phyloP scores from a whole-genome alignment of 1,140 invertebrate species.

The Acromyrmex heyeri region DNA sequence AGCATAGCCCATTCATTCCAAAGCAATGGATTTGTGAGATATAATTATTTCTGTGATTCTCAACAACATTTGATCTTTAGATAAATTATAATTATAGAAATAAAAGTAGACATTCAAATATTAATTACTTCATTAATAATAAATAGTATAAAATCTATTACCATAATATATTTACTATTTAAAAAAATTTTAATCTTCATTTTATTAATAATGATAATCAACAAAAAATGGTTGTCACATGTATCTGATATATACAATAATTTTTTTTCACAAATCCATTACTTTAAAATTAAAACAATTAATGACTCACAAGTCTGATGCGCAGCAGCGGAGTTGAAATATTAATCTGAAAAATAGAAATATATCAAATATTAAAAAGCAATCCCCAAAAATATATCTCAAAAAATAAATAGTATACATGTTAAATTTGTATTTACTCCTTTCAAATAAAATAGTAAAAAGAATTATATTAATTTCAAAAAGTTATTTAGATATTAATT shows the following conservation, averaged over 20 bases:
- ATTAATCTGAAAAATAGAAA: not conserved
- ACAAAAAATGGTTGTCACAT: too few relatives aligned
- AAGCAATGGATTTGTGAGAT: not conserved
- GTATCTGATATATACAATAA: not conserved
- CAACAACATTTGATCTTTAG: not conserved
- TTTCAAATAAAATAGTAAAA: not conserved
- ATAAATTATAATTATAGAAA: not conserved
- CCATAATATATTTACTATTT: too few relatives aligned
- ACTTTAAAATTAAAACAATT: not conserved
- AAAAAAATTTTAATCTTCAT: not conserved
- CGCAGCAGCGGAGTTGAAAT: not conserved
- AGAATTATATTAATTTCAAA: not conserved
- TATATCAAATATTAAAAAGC: not conserved
- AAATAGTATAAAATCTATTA: not conserved
- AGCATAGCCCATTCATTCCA: not conserved
- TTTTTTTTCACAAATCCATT: constrained; percentile 7
- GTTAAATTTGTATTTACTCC: not conserved
- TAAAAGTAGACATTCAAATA: not conserved
- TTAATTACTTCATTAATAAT: not conserved
- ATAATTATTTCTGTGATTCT: not conserved
- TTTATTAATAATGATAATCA: not conserved
- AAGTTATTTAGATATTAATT: too few relatives aligned
- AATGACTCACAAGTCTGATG: not conserved
- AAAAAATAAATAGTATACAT: not conserved
- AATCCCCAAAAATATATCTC: not conserved